Evolutionary conservation across 2,888 invertebrate genomes (phyloP).

Genomic region (Hypena proboscidalis): DNA sequence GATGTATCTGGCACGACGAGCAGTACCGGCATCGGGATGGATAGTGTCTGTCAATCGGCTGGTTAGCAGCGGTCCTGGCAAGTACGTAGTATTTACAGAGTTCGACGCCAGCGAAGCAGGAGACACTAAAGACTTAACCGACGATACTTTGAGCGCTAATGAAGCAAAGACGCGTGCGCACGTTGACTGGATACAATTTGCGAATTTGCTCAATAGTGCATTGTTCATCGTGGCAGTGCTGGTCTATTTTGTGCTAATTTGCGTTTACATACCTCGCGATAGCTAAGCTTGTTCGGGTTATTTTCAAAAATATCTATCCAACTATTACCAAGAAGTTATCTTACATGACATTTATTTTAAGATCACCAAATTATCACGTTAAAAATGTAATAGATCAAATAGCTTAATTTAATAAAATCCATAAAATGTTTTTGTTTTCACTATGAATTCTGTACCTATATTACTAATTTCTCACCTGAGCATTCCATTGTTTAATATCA

Average conservation of each 20-base stretch:
- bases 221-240: conserved; percentile 61
- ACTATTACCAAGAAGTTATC: too few species aligned
- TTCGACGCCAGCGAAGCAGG: conserved; percentile 65
- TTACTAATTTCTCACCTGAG: conserved; percentile 64
- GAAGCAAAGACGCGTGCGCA: conserved; percentile 43
- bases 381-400: too few species aligned
- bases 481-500: conserved; percentile 65
- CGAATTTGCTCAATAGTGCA: conserved; percentile 68
- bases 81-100: conserved; percentile 75
- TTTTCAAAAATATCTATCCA: too few species aligned
- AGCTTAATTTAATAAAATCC: too few species aligned
- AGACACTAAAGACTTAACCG: conserved; percentile 55
- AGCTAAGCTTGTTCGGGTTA: too few species aligned
- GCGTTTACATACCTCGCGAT: conserved; percentile 67
- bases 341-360: too few species aligned
- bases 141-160: conserved; percentile 46
- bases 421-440: too few species aligned
- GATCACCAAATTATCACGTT: neutral
- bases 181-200: conserved; percentile 73
- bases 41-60: conserved; percentile 60
- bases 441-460: too few species aligned
- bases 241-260: conserved; percentile 67
- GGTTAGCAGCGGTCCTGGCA: conserved; percentile 65
- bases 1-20: conserved; percentile 62
- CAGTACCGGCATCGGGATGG: conserved; percentile 65